Base-by-base conservation (phyloP, 1,140 invertebrate species). In the Armadillidium nasatum region DNA sequence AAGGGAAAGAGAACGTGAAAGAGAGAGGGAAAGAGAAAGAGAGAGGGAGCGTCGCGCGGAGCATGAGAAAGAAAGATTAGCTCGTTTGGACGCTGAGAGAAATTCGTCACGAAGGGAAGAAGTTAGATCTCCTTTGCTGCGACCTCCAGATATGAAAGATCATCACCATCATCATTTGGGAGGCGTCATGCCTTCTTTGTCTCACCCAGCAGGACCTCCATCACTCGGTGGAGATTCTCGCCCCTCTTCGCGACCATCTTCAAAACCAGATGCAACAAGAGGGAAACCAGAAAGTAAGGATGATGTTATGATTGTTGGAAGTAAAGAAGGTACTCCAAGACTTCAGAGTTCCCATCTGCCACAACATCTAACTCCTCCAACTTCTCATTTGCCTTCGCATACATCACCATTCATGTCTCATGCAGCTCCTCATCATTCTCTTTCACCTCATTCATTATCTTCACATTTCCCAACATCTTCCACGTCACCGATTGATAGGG, bases 261-360 rank as follows among this genome's bases (percentile, higher is more conserved):
- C 73, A 44, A 44, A 67, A 44, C 73, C 73, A 13, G 46, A 54
- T n/a, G 33, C 10, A 67, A 13, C 19, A 71, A 54, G 79, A 43
- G 50, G 76, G 9, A 80, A 78, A 69, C 19, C 69, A 15, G 79
- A 78, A 22, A 70, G 44, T 44, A 78, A 78, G 44, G 77, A 80
- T 45, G 79, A 78, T 45, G 74, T 80, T 22, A 80, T 80, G 77
- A 78, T 80, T 70, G 79, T 78, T 72, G 79, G 79, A 45, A 75
- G 77, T 23, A 78, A 80, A 68, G 79, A 78, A 72, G 77, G 76
- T 4, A 76, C 79, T 68, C 73, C 73, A 9, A 70, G 79, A 21
- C 75, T 33, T 60, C 11, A 13, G 11, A 15, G 11, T 19, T 60
- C 50, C 7, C 50, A 60, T 19, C 50, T 60, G 11, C 50, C 50